Base-by-base conservation (phyloP, 2,888 invertebrate genomes). In the Mechanitis mazaeus region DNA sequence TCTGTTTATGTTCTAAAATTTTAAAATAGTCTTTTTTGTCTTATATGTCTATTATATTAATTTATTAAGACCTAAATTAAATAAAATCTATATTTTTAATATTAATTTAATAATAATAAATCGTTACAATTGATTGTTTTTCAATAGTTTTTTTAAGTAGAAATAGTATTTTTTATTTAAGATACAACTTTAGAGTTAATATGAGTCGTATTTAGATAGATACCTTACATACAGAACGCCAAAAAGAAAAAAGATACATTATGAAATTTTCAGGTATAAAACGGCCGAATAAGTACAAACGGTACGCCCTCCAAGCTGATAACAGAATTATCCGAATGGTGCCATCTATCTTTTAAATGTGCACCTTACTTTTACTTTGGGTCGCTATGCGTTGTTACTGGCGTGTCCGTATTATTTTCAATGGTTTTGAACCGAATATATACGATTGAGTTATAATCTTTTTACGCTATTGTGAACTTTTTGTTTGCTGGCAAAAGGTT, bases 271-370 rank as follows among this genome's bases (percentile, higher is more conserved):
- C 84, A 85, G 83, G 80, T 76, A 81, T 82, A 83, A 84, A 87
- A 87, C 84, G 83, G 85, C 81, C 85, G 77, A 83, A 83, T 83
- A 81, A 85, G 87, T 83, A 87, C 85, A 85, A 84, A 83, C 80
- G 80, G 82, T 83, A 83, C 82, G 84, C 86, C 85, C 87, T 88
- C 86, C 81, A 81, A 80, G 86, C 85, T 91, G 92, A 92, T 92
- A 92, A 92, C 91, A 91, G 92, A 92, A 92, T 92, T 92, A 92
- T 91, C 91, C 91, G 86, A 92, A 92, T 91, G 87, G 91, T 87
- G 85, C 91, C 88, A 92, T 92, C 91, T 91, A 87, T 92, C 92
- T 92, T 92, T 91, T 92, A 91, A 92, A 92, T 90, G 89, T 89
- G 87, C 85, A 87, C 88, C 85, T 89, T 89, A 85, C 84, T 84